A percentile compares a stretch with the other conserved stretches of the same genome.
phyloP scores from a whole-genome alignment of 2,888 invertebrate species.

The Pristionchus japonicus region DNA sequence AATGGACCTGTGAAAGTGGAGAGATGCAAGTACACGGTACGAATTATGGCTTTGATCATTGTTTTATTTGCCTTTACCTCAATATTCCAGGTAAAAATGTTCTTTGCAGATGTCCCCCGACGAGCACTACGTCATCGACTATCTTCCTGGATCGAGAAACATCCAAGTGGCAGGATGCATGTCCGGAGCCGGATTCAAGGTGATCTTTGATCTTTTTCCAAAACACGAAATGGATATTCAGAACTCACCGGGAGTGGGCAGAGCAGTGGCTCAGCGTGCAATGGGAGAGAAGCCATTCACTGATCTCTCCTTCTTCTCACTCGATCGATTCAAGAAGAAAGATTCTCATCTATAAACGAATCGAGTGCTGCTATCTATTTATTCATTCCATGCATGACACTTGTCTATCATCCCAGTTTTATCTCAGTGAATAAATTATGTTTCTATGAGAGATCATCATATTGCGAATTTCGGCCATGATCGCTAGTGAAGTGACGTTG shows the following conservation, averaged over 20 bases:
- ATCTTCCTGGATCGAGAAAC: slow-evolving; percentile 39
- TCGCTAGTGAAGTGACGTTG: not conserved
- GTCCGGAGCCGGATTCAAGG: slow-evolving; percentile 47
- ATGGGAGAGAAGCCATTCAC: slow-evolving; percentile 28
- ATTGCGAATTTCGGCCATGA: not conserved
- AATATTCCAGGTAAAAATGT: not conserved
- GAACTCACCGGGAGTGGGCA: not conserved
- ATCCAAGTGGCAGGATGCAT: slow-evolving; percentile 23
- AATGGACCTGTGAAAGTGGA: slow-evolving; percentile 41
- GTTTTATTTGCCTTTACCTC: not conserved
- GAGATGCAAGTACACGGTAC: slow-evolving; percentile 43
- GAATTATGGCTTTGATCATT: not conserved
- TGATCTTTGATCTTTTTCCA: not conserved
- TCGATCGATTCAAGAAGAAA: slow-evolving; percentile 25
- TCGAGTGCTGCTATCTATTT: not conserved
- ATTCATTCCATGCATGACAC: not conserved
- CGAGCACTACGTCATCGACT: slow-evolving; percentile 33
- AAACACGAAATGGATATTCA: not conserved
- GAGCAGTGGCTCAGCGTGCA: slow-evolving; percentile 2
- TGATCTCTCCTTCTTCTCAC: slow-evolving; percentile 3
- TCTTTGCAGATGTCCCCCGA: slow-evolving; percentile 35
- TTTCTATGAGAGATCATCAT: not conserved
- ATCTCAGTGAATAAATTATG: not conserved
- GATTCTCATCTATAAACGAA: not conserved
- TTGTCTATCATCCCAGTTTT: not conserved